Conservation (phyloP, 2,113 vertebrate species). For the Nothocercus julius region DNA sequence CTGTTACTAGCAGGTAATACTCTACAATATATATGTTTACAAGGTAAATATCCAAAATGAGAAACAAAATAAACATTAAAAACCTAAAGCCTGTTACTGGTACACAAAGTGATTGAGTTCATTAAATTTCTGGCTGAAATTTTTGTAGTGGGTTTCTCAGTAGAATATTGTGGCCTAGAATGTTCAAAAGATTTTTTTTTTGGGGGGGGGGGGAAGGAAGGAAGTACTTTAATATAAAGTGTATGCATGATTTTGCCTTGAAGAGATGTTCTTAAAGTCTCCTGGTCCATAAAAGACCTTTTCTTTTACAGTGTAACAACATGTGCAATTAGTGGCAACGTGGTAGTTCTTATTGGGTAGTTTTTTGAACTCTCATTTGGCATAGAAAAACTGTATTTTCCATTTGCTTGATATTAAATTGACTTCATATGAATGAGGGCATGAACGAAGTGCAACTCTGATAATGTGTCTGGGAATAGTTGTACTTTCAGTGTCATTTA, state of each 20-base stretch:
- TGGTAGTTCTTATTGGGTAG: not conserved
- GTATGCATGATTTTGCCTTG: not conserved
- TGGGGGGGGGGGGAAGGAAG: too few species aligned
- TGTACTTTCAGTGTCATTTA: not conserved
- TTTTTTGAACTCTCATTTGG: not conserved
- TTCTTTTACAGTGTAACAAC: not conserved
- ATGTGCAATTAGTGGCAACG: not conserved
- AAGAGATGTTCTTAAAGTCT: not conserved
- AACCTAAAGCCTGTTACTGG: not conserved
- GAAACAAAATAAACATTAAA: not conserved
- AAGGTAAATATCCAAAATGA: not conserved
- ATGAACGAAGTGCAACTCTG: not conserved
- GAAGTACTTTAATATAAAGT: not conserved
- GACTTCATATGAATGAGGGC: not conserved
- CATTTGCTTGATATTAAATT: not conserved
- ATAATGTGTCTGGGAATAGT: too few species aligned
- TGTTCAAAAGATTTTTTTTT: too few species aligned
- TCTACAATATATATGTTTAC: not conserved
- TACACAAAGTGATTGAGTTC: not conserved
- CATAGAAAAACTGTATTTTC: not conserved
- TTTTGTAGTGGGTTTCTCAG: not conserved
- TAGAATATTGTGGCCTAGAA: not conserved
- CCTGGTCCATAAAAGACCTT: not conserved
- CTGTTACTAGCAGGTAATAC: not conserved
- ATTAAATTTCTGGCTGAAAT: not conserved